phyloP scores from a whole-genome alignment of 2,888 invertebrate species.

The Cryptus viduatorius region DNA sequence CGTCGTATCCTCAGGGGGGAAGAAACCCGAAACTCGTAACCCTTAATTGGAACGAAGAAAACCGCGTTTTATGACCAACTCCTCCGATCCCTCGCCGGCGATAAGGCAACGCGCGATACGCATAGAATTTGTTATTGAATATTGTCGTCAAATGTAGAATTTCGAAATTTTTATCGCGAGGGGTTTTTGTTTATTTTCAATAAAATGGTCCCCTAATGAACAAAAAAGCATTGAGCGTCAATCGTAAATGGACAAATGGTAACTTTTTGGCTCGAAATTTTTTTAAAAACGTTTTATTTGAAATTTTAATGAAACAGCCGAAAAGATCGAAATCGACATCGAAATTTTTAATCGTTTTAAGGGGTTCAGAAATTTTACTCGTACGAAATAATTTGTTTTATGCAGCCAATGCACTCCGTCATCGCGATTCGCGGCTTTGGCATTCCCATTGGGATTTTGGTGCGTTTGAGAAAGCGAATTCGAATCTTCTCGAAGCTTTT shows the following conservation, averaged over 20 bases:
- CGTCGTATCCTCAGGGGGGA: constrained; percentile 27
- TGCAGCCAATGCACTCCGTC: constrained; percentile 32
- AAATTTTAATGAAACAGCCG: too few species aligned
- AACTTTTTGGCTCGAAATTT: too few species aligned
- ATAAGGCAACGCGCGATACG: background rate
- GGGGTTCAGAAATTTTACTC: background rate
- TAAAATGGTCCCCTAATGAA: too few species aligned
- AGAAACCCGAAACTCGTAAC: constrained; percentile 28
- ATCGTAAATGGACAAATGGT: too few species aligned
- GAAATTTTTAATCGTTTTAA: background rate
- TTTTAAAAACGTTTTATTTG: too few species aligned
- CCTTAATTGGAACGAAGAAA: constrained; percentile 58
- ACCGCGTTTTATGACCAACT: constrained; percentile 10
- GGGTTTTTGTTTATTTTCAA: too few species aligned
- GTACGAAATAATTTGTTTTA: background rate
- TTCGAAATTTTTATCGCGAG: background rate
- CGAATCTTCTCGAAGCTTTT: constrained; percentile 60
- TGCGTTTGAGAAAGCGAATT: constrained; percentile 58
- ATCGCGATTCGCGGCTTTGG: constrained; percentile 41
- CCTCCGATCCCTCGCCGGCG: background rate
- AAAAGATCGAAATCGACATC: too few species aligned
- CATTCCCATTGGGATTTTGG: constrained; percentile 45
- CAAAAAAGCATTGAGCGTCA: too few species aligned
- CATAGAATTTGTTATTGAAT: constrained; percentile 4
- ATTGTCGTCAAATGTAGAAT: background rate